Evolutionary conservation across 2,113 vertebrate species (phyloP).

Genomic region (Fukomys damarensis): DNA sequence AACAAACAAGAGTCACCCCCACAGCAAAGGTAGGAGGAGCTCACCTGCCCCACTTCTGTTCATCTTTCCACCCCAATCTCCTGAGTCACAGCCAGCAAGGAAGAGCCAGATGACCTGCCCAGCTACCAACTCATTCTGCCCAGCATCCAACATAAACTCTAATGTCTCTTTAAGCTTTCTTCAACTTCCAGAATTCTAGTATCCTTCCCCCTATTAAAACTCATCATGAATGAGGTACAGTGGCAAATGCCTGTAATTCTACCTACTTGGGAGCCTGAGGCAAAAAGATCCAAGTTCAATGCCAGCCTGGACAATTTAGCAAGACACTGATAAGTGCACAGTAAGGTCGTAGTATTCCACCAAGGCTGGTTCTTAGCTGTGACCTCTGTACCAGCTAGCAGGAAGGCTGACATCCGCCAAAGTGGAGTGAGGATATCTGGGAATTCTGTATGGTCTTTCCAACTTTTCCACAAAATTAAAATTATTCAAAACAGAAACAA

Average conservation of each 20-base stretch:
- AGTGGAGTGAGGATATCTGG: not conserved
- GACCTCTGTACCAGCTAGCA: not conserved
- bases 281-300: not conserved
- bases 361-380: not conserved
- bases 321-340: not conserved
- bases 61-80: not conserved
- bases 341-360: not conserved
- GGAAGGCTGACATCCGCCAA: not conserved
- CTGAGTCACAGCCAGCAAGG: too few species aligned
- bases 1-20: not conserved
- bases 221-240: not conserved
- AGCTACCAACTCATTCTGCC: not conserved
- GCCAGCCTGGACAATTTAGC: not conserved
- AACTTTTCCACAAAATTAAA: conserved; percentile 17
- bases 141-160: not conserved
- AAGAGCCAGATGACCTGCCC: not conserved
- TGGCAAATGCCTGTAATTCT: not conserved
- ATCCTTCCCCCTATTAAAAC: not conserved
- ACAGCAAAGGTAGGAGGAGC: not conserved
- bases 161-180: not conserved
- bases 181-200: not conserved
- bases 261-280: not conserved
- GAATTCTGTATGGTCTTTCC: not conserved
- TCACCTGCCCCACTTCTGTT: not conserved
- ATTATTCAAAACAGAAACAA: not conserved